Percentiles rank a stretch among this genome's conserved stretches.
Evolutionary conservation across 2,797 vertebrate genomes (phyloP).

Genomic region (Intellagama lesueurii): DNA sequence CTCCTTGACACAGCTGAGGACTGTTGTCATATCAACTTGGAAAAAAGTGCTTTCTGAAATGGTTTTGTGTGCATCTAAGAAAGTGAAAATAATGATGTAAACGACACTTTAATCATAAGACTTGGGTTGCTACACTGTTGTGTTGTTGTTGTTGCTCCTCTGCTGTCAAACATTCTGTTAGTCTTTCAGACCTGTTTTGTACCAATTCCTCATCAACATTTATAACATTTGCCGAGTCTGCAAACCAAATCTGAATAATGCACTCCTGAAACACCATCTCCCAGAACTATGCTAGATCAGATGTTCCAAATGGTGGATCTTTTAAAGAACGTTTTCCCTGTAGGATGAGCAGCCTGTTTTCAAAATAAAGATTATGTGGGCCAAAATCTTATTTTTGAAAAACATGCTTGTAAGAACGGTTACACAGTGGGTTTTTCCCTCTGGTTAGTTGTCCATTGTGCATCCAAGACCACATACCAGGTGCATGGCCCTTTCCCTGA

Average conservation of each 20-base stretch:
- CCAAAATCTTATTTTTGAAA: too few species aligned
- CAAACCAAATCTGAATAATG: slow-evolving; percentile 19
- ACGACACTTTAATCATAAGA: neutral
- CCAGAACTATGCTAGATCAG: neutral
- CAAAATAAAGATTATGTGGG: neutral
- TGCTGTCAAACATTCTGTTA: slow-evolving; percentile 17
- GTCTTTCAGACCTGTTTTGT: slow-evolving; percentile 45
- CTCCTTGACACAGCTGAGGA: slow-evolving; percentile 34
- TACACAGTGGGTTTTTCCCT: too few species aligned
- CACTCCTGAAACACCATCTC: neutral
- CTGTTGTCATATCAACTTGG: slow-evolving; percentile 53
- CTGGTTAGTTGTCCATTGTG: too few species aligned
- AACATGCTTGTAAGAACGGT: too few species aligned
- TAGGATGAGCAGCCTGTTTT: neutral
- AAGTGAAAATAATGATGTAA: slow-evolving; percentile 37
- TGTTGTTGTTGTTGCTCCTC: neutral
- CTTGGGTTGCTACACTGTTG: slow-evolving; percentile 25
- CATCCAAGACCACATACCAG: too few species aligned
- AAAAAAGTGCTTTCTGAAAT: slow-evolving; percentile 51
- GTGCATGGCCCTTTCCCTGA: too few species aligned
- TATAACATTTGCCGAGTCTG: slow-evolving; percentile 24
- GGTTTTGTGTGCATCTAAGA: slow-evolving; percentile 12
- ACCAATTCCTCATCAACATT: slow-evolving; percentile 30
- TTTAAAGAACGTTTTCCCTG: neutral
- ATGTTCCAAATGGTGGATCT: neutral